A percentile compares a stretch with the other conserved stretches of the same genome.
phyloP scores from a whole-genome alignment of 1,140 invertebrate species.

The Venturia canescens region DNA sequence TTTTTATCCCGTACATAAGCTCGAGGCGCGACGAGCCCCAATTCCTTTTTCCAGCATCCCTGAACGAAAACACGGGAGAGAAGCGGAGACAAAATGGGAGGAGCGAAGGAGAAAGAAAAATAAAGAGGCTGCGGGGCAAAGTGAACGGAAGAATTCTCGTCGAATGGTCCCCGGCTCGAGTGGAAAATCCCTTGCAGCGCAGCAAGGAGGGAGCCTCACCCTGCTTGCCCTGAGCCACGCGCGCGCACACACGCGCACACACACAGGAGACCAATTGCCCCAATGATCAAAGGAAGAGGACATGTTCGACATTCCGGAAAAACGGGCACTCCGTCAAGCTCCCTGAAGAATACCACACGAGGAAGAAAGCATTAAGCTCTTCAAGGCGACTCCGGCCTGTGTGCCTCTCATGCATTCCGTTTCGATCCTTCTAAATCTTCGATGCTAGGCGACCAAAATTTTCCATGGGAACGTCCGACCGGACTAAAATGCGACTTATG shows the following conservation, averaged over 20 bases:
- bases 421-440: not conserved
- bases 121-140: not conserved
- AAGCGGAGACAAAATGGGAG: not conserved
- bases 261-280: conserved; percentile 27
- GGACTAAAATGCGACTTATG: no score
- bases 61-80: not conserved
- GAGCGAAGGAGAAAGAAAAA: not conserved
- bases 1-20: conserved; percentile 25
- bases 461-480: not conserved
- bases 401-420: not conserved
- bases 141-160: not conserved
- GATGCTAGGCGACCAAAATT: conserved; percentile 14
- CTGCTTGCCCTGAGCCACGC: not conserved
- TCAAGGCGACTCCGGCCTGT: no score
- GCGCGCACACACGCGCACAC: no score
- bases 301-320: conserved; percentile 41
- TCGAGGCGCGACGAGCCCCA: conserved; percentile 7
- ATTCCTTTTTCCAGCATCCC: not conserved
- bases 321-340: conserved; percentile 10
- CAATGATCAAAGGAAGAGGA: conserved; percentile 40
- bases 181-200: conserved; percentile 26
- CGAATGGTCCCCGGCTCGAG: conserved; percentile 14
- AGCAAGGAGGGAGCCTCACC: not conserved
- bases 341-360: conserved; percentile 11
- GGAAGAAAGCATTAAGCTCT: not conserved